These are phyloP conservation scores for Boulengeromyrus knoepffleri DNA, from an alignment of 2,113 vertebrate genomes.

Conservation along the genomic window DNA sequence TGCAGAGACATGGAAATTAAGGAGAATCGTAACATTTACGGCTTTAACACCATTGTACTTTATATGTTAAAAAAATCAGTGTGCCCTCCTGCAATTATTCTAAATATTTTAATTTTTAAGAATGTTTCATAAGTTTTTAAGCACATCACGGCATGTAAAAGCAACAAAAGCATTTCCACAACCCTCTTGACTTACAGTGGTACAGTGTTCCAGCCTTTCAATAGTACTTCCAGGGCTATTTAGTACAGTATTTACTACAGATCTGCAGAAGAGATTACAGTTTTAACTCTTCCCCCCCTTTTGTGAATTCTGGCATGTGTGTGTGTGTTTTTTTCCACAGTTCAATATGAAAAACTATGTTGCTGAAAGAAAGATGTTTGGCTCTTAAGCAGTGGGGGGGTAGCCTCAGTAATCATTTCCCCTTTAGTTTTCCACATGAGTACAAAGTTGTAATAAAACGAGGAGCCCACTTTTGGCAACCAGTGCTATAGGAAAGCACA, in stretches of 20 bases:
- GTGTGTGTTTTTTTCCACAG: conserved; percentile 36
- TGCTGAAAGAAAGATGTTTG: conserved; percentile 28
- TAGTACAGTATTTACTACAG: background rate
- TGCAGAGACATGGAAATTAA: background rate
- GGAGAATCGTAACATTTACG: background rate
- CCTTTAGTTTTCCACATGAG: conserved; percentile 30
- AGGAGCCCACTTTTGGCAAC: conserved; percentile 35
- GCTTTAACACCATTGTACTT: background rate
- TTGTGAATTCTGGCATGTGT: conserved; percentile 35
- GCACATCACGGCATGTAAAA: background rate
- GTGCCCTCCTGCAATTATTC: background rate
- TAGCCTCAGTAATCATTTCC: conserved; percentile 26
- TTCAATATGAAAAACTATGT: conserved; percentile 38
- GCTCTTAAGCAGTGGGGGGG: conserved; percentile 20
- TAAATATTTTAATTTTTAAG: background rate
- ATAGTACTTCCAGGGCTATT: background rate
- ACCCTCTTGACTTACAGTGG: background rate
- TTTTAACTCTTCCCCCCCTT: conserved; percentile 34
- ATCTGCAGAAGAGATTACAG: conserved; percentile 22
- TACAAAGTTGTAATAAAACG: conserved; percentile 45
- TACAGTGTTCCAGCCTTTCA: conserved; percentile 3
- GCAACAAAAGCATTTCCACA: background rate
- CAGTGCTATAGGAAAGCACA: conserved; percentile 34
- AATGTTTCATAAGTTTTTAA: background rate
- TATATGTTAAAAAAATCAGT: background rate